Base-by-base conservation (phyloP, 2,888 invertebrate genomes). In the Heliconius ethilla region DNA sequence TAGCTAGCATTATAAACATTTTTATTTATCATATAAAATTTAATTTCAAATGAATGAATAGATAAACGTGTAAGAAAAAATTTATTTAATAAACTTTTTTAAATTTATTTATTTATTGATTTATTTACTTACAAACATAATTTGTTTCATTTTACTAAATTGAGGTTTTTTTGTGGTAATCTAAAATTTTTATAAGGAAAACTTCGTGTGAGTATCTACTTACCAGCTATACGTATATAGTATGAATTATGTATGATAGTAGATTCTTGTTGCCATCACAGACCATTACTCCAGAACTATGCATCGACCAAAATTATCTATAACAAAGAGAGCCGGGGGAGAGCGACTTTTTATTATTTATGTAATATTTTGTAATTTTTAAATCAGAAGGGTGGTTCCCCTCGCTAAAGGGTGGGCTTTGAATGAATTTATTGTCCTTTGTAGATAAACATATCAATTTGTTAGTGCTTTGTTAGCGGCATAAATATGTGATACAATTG, bases 381-480 rank as follows among this genome's bases (percentile, higher is more conserved):
- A 88, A 93, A 92, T 86, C 87, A 90, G 90, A 91, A 93, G 94
- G 94, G 94, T 92, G 92, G 88, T 87, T 90, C 93, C 94, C 93
- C 88, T 90, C 84, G 84, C 88, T 91, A 94, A 94, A 94, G 94
- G 94, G 94, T 94, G 93, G 92, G 93, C 90, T 85, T 84, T 90
- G 91, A 92, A 93, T 93, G 93, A 93, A 90, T 93, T 94, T 94
- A 92, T 93, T 89, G 92, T 90, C 87, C 90, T 90, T 88, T 91
- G 92, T 93, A 94, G 94, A 94, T 94, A 94, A 94, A 94, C 94
- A 94, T 93, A 94, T 94, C 94, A 94, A 94, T 94, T 94, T 94
- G 94, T 94, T 92, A 89, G 91, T 92, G 92, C 91, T 93, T 93
- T 93, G 94, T 93, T 89, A 89, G 89, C 84, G 85, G 85, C 88